Evolutionary conservation across 2,888 invertebrate genomes (phyloP), one percentile per base, ranked within the genome.

Genomic region (Diarsia dahlii): DNA sequence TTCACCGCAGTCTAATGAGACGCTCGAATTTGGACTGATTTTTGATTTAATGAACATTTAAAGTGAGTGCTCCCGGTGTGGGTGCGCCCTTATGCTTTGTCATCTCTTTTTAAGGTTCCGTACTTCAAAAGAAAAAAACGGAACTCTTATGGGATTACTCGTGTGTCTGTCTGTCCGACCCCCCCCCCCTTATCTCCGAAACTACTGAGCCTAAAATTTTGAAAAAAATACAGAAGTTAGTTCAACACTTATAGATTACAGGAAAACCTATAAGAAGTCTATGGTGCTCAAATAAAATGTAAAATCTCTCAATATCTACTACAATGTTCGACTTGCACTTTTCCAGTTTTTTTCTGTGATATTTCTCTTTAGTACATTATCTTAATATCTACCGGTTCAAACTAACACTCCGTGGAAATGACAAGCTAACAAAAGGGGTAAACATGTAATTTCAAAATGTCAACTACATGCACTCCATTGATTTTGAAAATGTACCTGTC

Each of bases 401-500:
- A 54, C 9, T 18, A 46, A 60, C 18, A 52, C 5, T 15, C 18
- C 6, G 13, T 70, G 52, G 2, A 20, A 70, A 28, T 63, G 48
- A 54, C 28, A 63, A 5, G 18, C 13, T 18, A 15, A 48, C n/a
- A 15, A 67, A 63, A 63, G 20, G 54, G 46, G 28, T 13, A 58
- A 3, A 28, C 18, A 34, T 13, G 45, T 65, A 77, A 78, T 77
- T 15, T 6, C 52, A 78, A 72, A 34, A 20, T 46, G 79, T 65
- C 77, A 78, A 34, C 45, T 13, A 18, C 72, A 58, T 71, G 15
- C 34, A 46, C 50, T 63, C 54, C 2, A 48, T 63, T 63, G 78
- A 52, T 52, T 46, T 23, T 20, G 20, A 71, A 77, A 78, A 72
- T 58, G 23, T 72, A 52, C 34, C 50, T 34, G 50, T 78, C 79